Evolutionary conservation across 2,888 invertebrate genomes (phyloP), one percentile per base, ranked within the genome.

Genomic region (Drosophila buzzatii): DNA sequence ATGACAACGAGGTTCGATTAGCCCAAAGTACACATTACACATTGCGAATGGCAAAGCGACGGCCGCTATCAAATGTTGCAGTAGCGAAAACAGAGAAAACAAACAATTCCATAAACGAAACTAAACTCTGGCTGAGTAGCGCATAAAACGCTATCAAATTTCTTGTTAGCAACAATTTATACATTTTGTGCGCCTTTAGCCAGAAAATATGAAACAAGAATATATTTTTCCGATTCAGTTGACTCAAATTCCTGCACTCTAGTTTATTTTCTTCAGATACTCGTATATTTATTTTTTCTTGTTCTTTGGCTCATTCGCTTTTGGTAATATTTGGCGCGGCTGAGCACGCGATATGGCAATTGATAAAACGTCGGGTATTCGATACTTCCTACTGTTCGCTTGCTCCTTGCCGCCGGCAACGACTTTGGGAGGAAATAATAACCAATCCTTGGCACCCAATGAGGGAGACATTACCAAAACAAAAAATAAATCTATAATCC

Each of bases 331-430:
- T 76, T 82, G 52, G 73, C 64, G 68, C 78, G 78, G 31, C 66
- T 44, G 70, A 76, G 69, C 86, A 87, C 86, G 86, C 86, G 90
- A 87, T 89, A 76, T 70, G 78, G 83, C 86, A 88, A 89, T 87
- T 89, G 86, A 87, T 89, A 89, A 89, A 87, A 89, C 86, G 78
- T 74, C 80, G 88, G 88, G 85, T 72, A 83, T 85, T 85, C 88
- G 78, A 86, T 86, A 86, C 79, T 85, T 82, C 68, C 75, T 82
- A 63, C 74, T 56, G 52, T 73, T 47, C 67, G 52, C 16, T 10
- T 18, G 39, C 44, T 33, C 67, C 31, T 20, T 33, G 23, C 20
- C 58, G 45, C 39, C n/a, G 53, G 33, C 57, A 49, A n/a, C 49
- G 52, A 41, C 42, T 60, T 18, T 44, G 44, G 33, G 37, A 12